These are phyloP conservation scores for Fragariocoptes setiger DNA, from an alignment of 1,140 invertebrate species.

Conservation along the genomic window DNA sequence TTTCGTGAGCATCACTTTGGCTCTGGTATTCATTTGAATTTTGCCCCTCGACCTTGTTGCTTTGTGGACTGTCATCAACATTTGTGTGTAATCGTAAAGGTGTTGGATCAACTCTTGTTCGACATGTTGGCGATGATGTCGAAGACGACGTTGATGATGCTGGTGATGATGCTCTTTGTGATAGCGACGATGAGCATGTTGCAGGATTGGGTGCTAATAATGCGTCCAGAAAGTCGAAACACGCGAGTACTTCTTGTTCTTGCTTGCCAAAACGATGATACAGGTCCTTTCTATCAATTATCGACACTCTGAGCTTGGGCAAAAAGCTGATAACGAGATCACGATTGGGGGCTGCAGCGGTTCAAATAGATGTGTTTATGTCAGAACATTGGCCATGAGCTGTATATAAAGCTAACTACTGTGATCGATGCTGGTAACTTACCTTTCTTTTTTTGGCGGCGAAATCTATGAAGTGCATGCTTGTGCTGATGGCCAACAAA, in stretches of 20 bases:
- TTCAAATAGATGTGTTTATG: background rate
- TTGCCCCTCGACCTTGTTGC: too few relatives aligned
- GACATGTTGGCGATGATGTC: conserved; percentile 62
- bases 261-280: conserved; percentile 40
- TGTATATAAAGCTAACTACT: conserved; percentile 2
- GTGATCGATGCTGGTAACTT: conserved; percentile 1
- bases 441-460: conserved; percentile 37
- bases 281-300: conserved; percentile 35
- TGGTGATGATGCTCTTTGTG: too few relatives aligned
- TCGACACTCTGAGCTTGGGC: conserved; percentile 24
- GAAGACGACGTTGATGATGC: conserved; percentile 41
- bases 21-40: too few relatives aligned
- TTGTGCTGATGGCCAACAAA: conserved; percentile 28
- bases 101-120: too few relatives aligned
- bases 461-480: conserved; percentile 31
- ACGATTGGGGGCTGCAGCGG: conserved; percentile 19
- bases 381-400: background rate
- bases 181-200: too few relatives aligned
- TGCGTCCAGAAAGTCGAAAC: conserved; percentile 38
- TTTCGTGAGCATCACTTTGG: too few relatives aligned
- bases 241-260: conserved; percentile 36
- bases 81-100: too few relatives aligned
- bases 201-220: too few relatives aligned
- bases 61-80: too few relatives aligned
- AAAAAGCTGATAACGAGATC: conserved; percentile 22